Base-by-base conservation (phyloP, 1,140 invertebrate genomes). In the Drosophila aff. region DNA sequence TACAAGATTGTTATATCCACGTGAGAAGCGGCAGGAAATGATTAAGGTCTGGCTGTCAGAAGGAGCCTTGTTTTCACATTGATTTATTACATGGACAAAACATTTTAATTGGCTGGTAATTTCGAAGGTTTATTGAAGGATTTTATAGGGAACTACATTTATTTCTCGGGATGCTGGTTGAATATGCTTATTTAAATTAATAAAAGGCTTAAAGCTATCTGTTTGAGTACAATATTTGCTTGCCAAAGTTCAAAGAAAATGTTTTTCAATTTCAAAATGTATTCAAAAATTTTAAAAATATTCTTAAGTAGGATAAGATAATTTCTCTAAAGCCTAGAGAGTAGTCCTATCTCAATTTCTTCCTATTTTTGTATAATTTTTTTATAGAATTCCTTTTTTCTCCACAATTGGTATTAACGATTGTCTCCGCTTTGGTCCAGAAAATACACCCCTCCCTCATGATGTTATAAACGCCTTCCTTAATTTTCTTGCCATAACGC, bases 381-480 rank as follows among this genome's bases (percentile, higher is more conserved):
- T 28, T 3, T 3, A 18, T 9, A 33, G 13, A 2, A 50, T 66
- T 8, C 21, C 41, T 31, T 66, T 61, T 63, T 41, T 50, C 67
- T 82, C 76, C 80, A 72, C 57, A 82, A 78, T 80, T 82, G 66
- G 21, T 44, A 50, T 76, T 79, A 65, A 66, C 79, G 40, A 66
- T 50, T 67, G 28, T 46, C 62, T 41, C 44, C 40, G 28, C 57
- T 21, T 33, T 33, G n/a, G 18, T n/a, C 11, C 31, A 8, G 11
- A 21, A 21, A 23, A 18, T 23, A 47, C 41, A 58, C 38, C 15
- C 58, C 31, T n/a, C 6, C 10, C 36, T 16, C n/a, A 38, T 38
- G 2, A 26, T 41, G 52, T 44, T 26, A 31, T 50, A 50, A 31
- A 38, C 9, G 52, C 10, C 23, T 40, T 47, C 40, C 36, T 57